Conservation (phyloP, 2,797 vertebrate species). For the Sitta carolinensis region DNA sequence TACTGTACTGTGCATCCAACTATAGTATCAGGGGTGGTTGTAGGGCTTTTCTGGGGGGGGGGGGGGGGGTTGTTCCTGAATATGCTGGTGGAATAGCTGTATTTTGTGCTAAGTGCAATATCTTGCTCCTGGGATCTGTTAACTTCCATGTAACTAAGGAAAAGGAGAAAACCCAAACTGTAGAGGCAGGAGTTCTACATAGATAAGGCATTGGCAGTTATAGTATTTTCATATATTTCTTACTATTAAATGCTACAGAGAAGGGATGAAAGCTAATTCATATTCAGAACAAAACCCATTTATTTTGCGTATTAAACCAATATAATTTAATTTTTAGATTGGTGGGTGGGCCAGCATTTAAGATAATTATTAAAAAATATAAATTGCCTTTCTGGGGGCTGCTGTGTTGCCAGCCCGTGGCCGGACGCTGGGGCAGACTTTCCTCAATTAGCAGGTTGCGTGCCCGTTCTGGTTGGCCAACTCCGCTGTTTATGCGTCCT, state of each 20-base stretch:
- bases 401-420: neutral
- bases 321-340: neutral
- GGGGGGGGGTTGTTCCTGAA: neutral
- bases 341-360: neutral
- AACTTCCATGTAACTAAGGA: neutral
- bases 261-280: neutral
- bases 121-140: neutral
- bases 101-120: neutral
- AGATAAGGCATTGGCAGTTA: neutral
- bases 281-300: neutral
- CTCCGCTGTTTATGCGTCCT: neutral
- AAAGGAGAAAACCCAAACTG: neutral
- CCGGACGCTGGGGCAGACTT: neutral
- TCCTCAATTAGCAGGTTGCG: conserved; percentile 9
- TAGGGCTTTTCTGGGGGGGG: fast-evolving
- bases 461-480: conserved; percentile 12
- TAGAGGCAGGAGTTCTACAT: neutral
- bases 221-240: neutral
- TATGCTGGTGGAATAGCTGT: neutral
- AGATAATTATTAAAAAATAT: neutral
- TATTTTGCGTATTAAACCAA: fast-evolving
- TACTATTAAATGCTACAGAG: neutral
- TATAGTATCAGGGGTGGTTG: fast-evolving
- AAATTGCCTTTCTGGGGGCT: neutral
- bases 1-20: neutral